Conservation (phyloP, 2,888 invertebrate species). For the Heterodera filipjevi region DNA sequence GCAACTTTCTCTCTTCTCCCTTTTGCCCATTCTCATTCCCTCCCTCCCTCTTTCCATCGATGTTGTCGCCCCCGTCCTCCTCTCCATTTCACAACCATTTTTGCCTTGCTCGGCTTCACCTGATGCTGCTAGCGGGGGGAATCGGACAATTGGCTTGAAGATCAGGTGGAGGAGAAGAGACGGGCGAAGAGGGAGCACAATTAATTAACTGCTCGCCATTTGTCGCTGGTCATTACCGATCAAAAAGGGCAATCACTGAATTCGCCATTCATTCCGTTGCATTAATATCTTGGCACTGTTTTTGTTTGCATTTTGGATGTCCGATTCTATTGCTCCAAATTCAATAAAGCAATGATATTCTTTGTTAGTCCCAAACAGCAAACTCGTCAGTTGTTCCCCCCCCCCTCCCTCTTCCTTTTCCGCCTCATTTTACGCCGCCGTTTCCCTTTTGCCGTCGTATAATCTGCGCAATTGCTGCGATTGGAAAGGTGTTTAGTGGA, state of each 20-base stretch:
- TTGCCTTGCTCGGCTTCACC: constrained; percentile 91
- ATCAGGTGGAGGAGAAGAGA: constrained; percentile 75
- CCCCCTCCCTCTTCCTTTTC: not conserved
- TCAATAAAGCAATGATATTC: no score
- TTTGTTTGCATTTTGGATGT: not conserved
- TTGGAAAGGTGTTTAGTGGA: not conserved
- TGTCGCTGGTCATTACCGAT: no score
- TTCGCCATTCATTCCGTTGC: no score
- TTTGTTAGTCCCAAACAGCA: no score
- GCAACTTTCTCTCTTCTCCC: not conserved
- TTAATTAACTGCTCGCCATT: no score
- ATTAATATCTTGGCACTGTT: not conserved
- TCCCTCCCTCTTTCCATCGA: not conserved
- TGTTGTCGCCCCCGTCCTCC: constrained; percentile 35
- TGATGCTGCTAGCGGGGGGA: constrained; percentile 91
- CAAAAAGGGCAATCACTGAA: no score
- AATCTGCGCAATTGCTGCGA: constrained; percentile 3
- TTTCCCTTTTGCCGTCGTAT: not conserved
- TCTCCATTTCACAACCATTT: constrained; percentile 71
- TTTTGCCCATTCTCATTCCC: constrained; percentile 6
- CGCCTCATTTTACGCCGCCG: not conserved
- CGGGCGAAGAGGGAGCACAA: no score
- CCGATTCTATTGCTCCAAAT: not conserved
- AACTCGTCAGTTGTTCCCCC: not conserved
- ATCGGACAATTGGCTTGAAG: constrained; percentile 94